Conservation (phyloP, 2,797 vertebrate species). For the Girardinus metallicus region DNA sequence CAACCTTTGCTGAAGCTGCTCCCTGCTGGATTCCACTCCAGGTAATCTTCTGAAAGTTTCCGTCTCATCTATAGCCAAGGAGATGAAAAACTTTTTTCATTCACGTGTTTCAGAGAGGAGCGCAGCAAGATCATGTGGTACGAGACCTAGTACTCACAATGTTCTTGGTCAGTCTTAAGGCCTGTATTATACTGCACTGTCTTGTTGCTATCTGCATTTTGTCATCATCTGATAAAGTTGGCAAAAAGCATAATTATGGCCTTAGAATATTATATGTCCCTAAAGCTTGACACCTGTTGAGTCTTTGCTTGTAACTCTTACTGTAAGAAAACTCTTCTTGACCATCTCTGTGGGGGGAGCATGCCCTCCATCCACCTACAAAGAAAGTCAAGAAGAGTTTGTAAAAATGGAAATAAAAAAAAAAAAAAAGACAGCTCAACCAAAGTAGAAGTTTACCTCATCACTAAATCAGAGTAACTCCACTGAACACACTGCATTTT, state of each 20-base stretch:
- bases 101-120: slow-evolving; percentile 16
- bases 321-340: background rate
- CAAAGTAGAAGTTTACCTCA: background rate
- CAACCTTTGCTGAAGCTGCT: slow-evolving; percentile 37
- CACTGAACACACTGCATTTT: too few species aligned
- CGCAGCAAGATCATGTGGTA: background rate
- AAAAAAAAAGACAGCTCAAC: too few species aligned
- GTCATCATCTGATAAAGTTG: background rate
- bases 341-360: background rate
- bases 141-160: background rate
- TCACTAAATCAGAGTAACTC: too few species aligned
- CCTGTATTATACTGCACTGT: background rate
- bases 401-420: too few species aligned
- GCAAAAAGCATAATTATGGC: background rate
- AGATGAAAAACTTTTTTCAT: slow-evolving; percentile 37
- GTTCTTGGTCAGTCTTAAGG: background rate
- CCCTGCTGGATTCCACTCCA: slow-evolving; percentile 43
- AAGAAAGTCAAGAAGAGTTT: too few species aligned
- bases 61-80: slow-evolving; percentile 17
- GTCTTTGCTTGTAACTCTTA: background rate
- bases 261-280: background rate
- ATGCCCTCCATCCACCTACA: too few species aligned
- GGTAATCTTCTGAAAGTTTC: slow-evolving; percentile 42
- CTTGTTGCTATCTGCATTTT: background rate
- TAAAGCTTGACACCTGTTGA: background rate